Base-by-base conservation (phyloP, 2,888 invertebrate species). In the Sycophila texana region DNA sequence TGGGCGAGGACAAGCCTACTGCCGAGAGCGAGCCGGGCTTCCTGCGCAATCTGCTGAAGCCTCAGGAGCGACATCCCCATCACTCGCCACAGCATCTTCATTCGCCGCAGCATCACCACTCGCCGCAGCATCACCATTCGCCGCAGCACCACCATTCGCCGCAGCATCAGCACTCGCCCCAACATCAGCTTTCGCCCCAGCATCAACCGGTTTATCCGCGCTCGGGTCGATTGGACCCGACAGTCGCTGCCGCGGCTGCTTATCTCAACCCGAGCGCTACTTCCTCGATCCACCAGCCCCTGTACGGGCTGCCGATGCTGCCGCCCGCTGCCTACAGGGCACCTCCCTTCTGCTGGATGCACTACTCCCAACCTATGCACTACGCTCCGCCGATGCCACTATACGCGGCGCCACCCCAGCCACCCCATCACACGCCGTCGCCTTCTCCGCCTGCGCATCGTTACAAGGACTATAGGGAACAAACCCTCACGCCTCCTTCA, bases 1-100 rank as follows among this genome's bases (percentile, higher is more conserved):
- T 96, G 86, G 95, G 95, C 80, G 94, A 94, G 83, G 92, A 93
- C 89, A 92, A 91, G 84, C 92, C 91, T 26, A 87, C 90, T 0
- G 58, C 26, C 0, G 79, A 77, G 30, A 76, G 20, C 49, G 90
- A 90, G 67, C 87, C 89, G 13, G 89, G 90, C 22, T 90, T 90
- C 82, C 82, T 90, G 81, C 85, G 90, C 74, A 90, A 88, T 79
- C 83, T 90, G 79, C 84, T 90, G 20, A 90, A 90, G 81, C 87
- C 90, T 26, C 89, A 90, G 55, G 89, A 90, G 70, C 89, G 88
- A 85, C 89, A 66, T 2, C 73, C 68, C 16, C 65, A 47, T 4
- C 71, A 58, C 2, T 47, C 26, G 7, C 57, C 22, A 1, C 58
- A 30, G 16, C 73, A 73, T 14, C 58, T 12, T 2, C 73, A 73